phyloP scores from a whole-genome alignment of 2,888 invertebrate species.

The Callyntrura sp. region DNA sequence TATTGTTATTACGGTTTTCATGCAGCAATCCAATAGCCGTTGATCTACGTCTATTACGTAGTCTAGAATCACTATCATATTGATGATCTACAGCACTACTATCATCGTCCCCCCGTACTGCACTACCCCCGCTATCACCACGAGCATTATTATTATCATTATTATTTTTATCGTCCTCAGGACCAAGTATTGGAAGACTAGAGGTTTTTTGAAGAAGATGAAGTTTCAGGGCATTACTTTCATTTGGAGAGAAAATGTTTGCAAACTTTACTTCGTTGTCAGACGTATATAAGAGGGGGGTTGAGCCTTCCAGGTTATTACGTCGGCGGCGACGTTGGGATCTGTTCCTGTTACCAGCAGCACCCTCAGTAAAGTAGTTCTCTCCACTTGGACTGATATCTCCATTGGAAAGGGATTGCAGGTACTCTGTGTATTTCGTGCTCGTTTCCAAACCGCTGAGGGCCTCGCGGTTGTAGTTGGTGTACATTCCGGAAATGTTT shows the following conservation, averaged over 20 bases:
- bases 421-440: conserved; percentile 83
- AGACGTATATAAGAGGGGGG: conserved; percentile 36
- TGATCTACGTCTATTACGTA: conserved; percentile 65
- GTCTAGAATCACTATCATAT: conserved; percentile 12
- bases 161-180: conserved; percentile 2
- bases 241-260: conserved; percentile 79
- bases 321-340: conserved; percentile 19
- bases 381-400: neutral
- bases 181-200: conserved; percentile 68
- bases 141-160: conserved; percentile 31
- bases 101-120: too few relatives aligned
- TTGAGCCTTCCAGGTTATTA: neutral
- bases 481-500: conserved; percentile 34
- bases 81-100: conserved; percentile 19
- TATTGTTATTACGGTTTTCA: conserved; percentile 46
- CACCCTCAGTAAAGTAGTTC: neutral
- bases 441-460: conserved; percentile 28
- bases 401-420: conserved; percentile 63
- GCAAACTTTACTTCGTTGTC: conserved; percentile 80
- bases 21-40: conserved; percentile 68
- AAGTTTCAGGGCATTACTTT: conserved; percentile 80
- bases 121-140: too few relatives aligned
- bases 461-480: conserved; percentile 53
- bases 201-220: conserved; percentile 75
- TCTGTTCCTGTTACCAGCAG: neutral